Conservation (phyloP, 2,797 vertebrate genomes). For the Lycodopsis pacificus region DNA sequence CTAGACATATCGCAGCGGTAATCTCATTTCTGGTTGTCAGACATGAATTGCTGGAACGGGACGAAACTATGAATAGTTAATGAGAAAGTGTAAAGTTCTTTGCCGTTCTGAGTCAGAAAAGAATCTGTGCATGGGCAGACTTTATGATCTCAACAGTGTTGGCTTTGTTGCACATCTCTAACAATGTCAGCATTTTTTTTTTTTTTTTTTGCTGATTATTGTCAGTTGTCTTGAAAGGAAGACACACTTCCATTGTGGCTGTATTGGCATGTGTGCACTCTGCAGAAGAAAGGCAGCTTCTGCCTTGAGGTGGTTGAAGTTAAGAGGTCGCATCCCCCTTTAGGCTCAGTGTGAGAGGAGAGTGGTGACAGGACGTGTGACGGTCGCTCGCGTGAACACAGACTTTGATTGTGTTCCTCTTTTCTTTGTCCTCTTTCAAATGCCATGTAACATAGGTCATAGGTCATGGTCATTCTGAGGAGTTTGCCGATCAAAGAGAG, state of each 20-base stretch:
- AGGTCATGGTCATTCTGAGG: neutral
- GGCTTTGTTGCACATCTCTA: conserved; percentile 31
- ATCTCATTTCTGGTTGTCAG: conserved; percentile 68
- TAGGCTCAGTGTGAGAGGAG: conserved; percentile 23
- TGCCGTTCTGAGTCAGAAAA: conserved; percentile 37
- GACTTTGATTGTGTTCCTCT: neutral
- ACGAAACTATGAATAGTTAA: conserved; percentile 65
- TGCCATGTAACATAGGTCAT: neutral
- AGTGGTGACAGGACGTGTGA: conserved; percentile 13
- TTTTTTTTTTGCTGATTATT: conserved; percentile 7
- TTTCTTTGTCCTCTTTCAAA: conserved; percentile 1
- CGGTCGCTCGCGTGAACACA: neutral
- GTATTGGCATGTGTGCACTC: conserved; percentile 49
- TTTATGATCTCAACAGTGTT: conserved; percentile 34
- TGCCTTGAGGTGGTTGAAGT: conserved; percentile 23
- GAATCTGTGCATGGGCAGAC: conserved; percentile 29
- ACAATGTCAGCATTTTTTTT: conserved; percentile 33
- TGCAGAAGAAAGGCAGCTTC: conserved; percentile 29
- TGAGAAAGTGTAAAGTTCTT: conserved; percentile 49
- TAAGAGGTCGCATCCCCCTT: conserved; percentile 45
- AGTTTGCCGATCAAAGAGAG: conserved; percentile 10
- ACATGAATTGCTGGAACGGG: conserved; percentile 61
- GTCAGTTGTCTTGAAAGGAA: conserved; percentile 25
- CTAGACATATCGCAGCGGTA: conserved; percentile 57
- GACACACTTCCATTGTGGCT: conserved; percentile 46